Conservation (phyloP, 2,888 invertebrate genomes). For the Thymelicus lineola region DNA sequence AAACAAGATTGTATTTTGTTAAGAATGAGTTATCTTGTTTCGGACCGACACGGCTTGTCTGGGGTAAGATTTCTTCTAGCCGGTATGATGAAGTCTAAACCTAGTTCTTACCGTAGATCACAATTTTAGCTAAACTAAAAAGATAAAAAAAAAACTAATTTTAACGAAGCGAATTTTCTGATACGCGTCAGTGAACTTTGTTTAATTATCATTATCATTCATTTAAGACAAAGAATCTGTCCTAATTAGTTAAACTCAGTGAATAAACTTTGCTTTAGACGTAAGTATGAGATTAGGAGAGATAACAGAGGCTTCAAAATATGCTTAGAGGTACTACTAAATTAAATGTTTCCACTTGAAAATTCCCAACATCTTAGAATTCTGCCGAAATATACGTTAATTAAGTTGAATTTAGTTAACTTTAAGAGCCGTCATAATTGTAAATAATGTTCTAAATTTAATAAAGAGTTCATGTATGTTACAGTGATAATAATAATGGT, state of each 20-base stretch:
- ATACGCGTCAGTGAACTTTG: not conserved
- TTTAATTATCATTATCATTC: not conserved
- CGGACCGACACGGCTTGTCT: no score
- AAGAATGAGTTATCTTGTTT: no score
- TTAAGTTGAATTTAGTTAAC: not conserved
- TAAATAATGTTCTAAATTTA: no score
- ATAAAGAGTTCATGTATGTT: no score
- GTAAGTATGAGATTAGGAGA: conserved; percentile 14
- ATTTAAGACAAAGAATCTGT: conserved; percentile 9
- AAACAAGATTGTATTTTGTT: no score
- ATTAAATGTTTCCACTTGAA: conserved; percentile 13
- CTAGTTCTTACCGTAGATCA: no score
- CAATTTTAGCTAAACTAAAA: no score
- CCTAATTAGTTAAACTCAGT: not conserved
- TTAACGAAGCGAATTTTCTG: not conserved
- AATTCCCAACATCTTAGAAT: not conserved
- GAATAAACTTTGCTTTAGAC: conserved; percentile 13
- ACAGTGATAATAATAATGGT: no score
- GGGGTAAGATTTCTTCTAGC: no score
- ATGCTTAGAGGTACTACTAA: not conserved
- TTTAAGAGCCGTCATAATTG: not conserved
- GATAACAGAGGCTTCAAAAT: conserved; percentile 5
- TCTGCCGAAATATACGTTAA: not conserved
- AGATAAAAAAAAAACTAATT: not conserved
- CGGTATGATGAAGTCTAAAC: no score